Conservation (phyloP, 2,888 invertebrate genomes). For the Empis livida region DNA sequence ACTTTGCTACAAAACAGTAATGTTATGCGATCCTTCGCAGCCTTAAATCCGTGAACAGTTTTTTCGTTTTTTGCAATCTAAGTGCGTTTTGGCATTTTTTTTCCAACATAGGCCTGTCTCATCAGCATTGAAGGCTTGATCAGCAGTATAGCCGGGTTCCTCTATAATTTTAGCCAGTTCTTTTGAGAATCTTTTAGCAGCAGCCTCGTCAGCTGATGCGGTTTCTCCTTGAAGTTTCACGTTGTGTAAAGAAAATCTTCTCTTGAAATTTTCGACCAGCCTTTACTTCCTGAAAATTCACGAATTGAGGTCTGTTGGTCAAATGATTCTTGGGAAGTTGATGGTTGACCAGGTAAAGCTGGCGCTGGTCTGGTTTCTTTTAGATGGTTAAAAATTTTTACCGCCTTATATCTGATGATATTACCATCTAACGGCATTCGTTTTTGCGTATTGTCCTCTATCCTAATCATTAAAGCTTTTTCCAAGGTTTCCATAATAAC, state of each 20-base stretch:
- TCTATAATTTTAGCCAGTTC: conserved; percentile 4
- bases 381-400: conserved; percentile 11
- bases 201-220: conserved; percentile 12
- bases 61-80: conserved; percentile 10
- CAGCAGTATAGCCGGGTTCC: conserved; percentile 9
- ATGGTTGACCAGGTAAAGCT: background rate
- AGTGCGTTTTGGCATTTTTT: conserved; percentile 17
- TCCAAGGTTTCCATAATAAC: conserved; percentile 1
- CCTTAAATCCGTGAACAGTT: conserved; percentile 11
- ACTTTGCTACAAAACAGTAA: conserved; percentile 22
- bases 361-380: conserved; percentile 9
- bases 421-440: background rate
- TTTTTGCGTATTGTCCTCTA: conserved; percentile 3
- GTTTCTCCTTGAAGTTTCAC: conserved; percentile 11
- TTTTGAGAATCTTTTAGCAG: conserved; percentile 8
- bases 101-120: conserved; percentile 17
- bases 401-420: background rate
- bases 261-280: conserved; percentile 10
- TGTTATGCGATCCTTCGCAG: conserved; percentile 18
- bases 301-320: background rate
- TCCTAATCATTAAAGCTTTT: conserved; percentile 4
- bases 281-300: conserved; percentile 10
- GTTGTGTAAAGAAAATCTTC: conserved; percentile 8
- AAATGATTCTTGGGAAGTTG: background rate
- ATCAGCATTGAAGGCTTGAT: conserved; percentile 17